These are phyloP conservation scores for Huso huso DNA, from an alignment of 2,797 vertebrate genomes.

Conservation along the genomic window DNA sequence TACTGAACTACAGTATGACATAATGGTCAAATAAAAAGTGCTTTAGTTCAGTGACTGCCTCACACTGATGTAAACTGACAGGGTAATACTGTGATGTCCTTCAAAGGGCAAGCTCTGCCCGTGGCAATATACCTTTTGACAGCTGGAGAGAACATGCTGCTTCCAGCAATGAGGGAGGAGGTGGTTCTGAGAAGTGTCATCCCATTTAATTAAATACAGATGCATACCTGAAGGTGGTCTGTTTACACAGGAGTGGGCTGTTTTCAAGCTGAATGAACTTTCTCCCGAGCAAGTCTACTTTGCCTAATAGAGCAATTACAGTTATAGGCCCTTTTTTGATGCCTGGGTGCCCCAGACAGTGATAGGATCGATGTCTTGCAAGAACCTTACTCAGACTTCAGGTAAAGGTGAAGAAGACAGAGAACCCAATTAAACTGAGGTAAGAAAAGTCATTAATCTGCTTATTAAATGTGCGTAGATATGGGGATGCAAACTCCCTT, in stretches of 20 bases:
- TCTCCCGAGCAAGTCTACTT: conserved; percentile 2
- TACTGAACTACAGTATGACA: not conserved
- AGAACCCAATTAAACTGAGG: too few species aligned
- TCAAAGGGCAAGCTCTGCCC: not conserved
- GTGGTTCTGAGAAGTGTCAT: not conserved
- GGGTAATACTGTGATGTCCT: not conserved
- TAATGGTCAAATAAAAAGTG: not conserved
- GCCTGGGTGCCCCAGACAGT: not conserved
- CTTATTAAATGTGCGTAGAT: too few species aligned
- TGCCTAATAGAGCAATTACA: conserved; percentile 7
- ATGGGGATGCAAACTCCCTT: too few species aligned
- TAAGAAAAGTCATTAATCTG: too few species aligned
- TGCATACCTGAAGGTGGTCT: conserved; percentile 2
- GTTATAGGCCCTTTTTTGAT: conserved; percentile 1
- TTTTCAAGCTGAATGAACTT: conserved; percentile 1
- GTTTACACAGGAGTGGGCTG: not conserved
- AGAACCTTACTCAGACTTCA: not conserved
- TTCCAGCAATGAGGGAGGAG: not conserved
- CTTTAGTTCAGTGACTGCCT: not conserved
- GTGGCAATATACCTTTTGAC: not conserved
- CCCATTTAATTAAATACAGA: not conserved
- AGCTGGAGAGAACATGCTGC: not conserved
- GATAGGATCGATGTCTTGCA: not conserved
- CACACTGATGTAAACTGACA: not conserved
- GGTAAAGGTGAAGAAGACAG: too few species aligned